Conservation (phyloP, 2,797 vertebrate species). For the Labroides dimidiatus region DNA sequence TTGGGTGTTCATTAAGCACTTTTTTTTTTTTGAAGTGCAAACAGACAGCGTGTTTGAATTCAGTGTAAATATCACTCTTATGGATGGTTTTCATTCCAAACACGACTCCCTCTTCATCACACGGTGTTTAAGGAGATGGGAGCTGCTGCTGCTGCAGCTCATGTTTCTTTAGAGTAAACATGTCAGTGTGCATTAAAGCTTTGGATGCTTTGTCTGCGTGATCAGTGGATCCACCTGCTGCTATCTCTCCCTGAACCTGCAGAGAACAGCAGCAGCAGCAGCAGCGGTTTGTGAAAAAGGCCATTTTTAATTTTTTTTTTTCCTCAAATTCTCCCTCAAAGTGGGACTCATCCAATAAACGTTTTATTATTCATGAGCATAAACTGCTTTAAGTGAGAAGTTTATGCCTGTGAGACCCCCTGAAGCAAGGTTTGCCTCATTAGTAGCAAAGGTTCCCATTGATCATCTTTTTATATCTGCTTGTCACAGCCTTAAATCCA, state of each 20-base stretch:
- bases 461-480: conserved; percentile 31
- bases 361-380: conserved; percentile 24
- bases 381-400: conserved; percentile 7
- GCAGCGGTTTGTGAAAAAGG: conserved; percentile 1
- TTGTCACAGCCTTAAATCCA: conserved; percentile 24
- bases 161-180: conserved; percentile 61
- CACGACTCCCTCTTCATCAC: conserved; percentile 34
- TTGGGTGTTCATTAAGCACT: conserved; percentile 26
- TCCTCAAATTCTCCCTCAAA: background rate
- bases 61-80: conserved; percentile 7
- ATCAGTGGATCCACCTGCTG: conserved; percentile 44
- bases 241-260: conserved; percentile 27
- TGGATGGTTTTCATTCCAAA: conserved; percentile 8
- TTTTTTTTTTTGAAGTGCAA: conserved; percentile 31
- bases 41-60: conserved; percentile 10
- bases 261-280: background rate
- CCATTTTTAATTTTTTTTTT: background rate
- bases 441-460: conserved; percentile 28
- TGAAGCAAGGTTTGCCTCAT: conserved; percentile 34
- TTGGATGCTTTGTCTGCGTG: conserved; percentile 49
- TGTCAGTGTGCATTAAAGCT: conserved; percentile 54
- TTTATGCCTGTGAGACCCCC: conserved; percentile 12
- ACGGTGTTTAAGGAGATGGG: conserved; percentile 26
- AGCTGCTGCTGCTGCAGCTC: conserved; percentile 23
- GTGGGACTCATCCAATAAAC: background rate